These are phyloP conservation scores for Peromyscus aztecus DNA, from an alignment of 2,797 vertebrate genomes.

Conservation along the genomic window DNA sequence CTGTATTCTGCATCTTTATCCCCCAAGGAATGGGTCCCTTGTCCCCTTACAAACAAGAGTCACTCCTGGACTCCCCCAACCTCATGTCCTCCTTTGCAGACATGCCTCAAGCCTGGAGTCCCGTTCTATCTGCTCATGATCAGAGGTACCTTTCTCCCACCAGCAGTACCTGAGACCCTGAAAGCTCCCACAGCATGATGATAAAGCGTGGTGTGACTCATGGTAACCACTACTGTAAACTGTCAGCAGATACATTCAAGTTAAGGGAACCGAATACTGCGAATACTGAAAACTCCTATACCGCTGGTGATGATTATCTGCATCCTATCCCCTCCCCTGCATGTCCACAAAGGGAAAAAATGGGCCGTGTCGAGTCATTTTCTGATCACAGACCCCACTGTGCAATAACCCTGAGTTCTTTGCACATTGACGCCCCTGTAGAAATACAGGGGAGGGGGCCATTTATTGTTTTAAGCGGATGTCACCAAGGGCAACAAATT, in stretches of 20 bases:
- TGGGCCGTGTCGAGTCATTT: accelerated
- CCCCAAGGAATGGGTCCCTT: background rate
- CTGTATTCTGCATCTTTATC: background rate
- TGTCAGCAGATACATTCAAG: background rate
- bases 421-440: background rate
- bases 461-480: background rate
- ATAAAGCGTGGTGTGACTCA: too few species aligned
- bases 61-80: background rate
- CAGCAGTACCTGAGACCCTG: background rate
- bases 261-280: background rate
- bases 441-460: background rate
- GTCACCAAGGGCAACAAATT: background rate
- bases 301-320: accelerated
- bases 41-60: background rate
- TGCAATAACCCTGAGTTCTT: background rate
- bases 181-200: background rate
- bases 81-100: background rate
- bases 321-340: accelerated
- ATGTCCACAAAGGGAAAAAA: background rate
- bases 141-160: background rate
- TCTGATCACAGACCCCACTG: background rate
- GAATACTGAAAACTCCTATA: background rate
- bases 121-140: background rate
- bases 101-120: background rate
- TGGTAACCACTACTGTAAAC: background rate